Percentiles rank a stretch among this genome's conserved stretches.
Evolutionary conservation across 2,888 invertebrate genomes (phyloP).

Genomic region (Itoplectis maculator): DNA sequence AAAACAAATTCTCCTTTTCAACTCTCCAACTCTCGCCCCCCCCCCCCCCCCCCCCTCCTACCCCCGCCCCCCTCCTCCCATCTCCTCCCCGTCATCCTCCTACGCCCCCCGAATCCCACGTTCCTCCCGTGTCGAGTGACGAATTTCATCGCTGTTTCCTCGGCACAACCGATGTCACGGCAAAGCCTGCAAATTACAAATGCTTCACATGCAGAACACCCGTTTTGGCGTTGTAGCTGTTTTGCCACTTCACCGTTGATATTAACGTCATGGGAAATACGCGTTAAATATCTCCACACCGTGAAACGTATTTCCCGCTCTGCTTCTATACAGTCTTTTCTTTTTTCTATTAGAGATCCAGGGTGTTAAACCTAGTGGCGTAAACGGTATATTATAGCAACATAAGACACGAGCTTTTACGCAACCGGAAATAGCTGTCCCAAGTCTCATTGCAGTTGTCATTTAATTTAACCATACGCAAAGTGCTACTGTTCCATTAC

Average conservation of each 20-base stretch:
- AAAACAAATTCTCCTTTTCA: conserved; percentile 50
- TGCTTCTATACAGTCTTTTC: too few relatives aligned
- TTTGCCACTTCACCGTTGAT: conserved; percentile 3
- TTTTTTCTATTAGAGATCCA: neutral
- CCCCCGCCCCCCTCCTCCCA: neutral
- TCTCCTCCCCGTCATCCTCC: too few relatives aligned
- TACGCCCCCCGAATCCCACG: neutral
- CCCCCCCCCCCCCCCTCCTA: neutral
- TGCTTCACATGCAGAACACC: conserved; percentile 27
- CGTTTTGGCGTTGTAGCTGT: neutral
- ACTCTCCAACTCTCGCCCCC: conserved; percentile 8
- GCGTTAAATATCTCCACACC: neutral
- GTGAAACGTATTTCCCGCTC: neutral
- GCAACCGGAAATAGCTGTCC: too few relatives aligned
- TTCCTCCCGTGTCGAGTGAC: conserved; percentile 16
- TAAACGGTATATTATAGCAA: too few relatives aligned
- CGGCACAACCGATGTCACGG: conserved; percentile 14
- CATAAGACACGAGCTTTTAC: too few relatives aligned
- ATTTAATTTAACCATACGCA: too few relatives aligned
- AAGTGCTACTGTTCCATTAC: neutral
- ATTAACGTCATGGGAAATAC: neutral
- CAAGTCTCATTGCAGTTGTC: too few relatives aligned
- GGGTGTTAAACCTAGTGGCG: too few relatives aligned
- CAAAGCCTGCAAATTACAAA: conserved; percentile 30
- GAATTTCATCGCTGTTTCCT: conserved; percentile 32